Evolutionary conservation across 2,797 vertebrate genomes (phyloP).

Genomic region (Crax fasciolata): DNA sequence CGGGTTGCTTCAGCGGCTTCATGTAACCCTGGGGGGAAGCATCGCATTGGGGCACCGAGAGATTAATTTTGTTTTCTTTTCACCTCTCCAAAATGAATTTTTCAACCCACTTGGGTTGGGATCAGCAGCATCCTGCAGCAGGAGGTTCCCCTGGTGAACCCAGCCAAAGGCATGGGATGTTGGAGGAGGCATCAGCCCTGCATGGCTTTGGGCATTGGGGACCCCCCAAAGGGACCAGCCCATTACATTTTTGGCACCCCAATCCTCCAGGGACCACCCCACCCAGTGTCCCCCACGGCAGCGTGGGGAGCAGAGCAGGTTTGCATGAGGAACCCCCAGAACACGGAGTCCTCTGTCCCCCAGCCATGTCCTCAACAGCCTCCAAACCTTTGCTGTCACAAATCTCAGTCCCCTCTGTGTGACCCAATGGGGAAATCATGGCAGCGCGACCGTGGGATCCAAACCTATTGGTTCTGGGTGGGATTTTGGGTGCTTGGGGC

Average conservation of each 20-base stretch:
- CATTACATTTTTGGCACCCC: rapidly evolving
- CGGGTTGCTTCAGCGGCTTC: constrained; percentile 96
- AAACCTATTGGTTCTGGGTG: rapidly evolving
- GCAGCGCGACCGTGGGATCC: rapidly evolving
- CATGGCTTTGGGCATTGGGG: not conserved
- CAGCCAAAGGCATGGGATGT: not conserved
- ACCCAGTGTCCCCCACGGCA: rapidly evolving
- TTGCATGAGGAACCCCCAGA: not conserved
- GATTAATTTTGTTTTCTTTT: not conserved
- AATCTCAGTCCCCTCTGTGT: not conserved
- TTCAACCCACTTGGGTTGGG: not conserved
- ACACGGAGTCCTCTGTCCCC: not conserved
- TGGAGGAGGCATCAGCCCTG: not conserved
- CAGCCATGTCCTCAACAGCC: not conserved
- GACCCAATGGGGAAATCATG: not conserved
- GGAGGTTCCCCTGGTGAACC: not conserved
- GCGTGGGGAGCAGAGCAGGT: rapidly evolving
- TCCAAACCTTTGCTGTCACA: not conserved
- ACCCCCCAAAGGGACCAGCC: not conserved
- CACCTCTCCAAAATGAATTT: not conserved
- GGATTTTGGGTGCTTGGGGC: not conserved
- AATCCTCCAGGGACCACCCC: not conserved
- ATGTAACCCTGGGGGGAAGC: constrained; percentile 90
- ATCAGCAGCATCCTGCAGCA: not conserved
- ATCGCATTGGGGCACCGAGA: rapidly evolving